A percentile compares a stretch with the other conserved stretches of the same genome.
Conservation (phyloP, 2,113 vertebrate genomes). For the Rhineura floridana region DNA sequence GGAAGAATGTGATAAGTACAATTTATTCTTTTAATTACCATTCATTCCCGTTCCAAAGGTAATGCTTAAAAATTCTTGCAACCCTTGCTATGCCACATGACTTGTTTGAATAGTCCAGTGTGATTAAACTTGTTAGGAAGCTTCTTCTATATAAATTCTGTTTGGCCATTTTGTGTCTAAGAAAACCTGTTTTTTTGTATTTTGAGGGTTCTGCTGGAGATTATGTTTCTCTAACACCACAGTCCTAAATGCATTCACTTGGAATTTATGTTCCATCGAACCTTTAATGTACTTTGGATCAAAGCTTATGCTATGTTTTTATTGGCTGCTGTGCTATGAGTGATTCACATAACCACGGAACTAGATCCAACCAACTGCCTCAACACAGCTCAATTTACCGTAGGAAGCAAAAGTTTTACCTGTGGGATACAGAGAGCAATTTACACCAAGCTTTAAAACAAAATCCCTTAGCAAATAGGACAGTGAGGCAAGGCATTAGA, state of each 20-base stretch:
- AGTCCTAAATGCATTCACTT: neutral
- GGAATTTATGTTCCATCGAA: neutral
- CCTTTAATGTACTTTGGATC: neutral
- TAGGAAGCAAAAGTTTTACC: neutral
- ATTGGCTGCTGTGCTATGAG: neutral
- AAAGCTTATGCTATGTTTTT: neutral
- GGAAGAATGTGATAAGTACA: slow-evolving; percentile 40
- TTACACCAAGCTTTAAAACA: neutral
- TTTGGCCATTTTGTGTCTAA: neutral
- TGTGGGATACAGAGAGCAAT: neutral
- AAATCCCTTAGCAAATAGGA: neutral
- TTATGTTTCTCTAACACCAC: neutral
- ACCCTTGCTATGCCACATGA: neutral
- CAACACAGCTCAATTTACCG: neutral
- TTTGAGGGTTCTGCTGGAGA: neutral
- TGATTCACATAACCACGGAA: neutral
- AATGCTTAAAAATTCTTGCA: neutral
- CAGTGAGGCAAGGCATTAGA: neutral
- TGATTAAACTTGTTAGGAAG: neutral
- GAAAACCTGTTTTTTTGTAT: neutral
- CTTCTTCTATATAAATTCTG: neutral
- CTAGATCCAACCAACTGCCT: neutral
- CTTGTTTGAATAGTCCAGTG: neutral
- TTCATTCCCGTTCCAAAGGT: slow-evolving; percentile 4
- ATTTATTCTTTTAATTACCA: slow-evolving; percentile 30